These are phyloP conservation scores for Teleogryllus oceanicus DNA, from an alignment of 2,888 invertebrate species.

Conservation along the genomic window DNA sequence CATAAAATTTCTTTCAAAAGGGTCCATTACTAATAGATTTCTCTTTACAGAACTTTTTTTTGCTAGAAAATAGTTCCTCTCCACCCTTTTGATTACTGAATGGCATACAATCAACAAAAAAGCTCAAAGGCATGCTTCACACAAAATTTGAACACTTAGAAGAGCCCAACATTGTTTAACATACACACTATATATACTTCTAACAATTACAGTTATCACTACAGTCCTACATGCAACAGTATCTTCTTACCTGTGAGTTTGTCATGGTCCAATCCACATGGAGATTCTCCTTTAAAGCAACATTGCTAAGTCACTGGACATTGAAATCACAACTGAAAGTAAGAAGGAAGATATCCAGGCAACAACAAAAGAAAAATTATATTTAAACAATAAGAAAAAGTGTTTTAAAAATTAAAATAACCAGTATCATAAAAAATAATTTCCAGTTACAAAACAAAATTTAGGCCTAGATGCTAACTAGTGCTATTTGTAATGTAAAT, in stretches of 20 bases:
- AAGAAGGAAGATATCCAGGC: slow-evolving; percentile 20
- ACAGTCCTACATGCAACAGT: not conserved
- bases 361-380: slow-evolving; percentile 35
- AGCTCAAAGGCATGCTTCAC: too few relatives aligned
- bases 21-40: too few relatives aligned
- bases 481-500: not conserved
- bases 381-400: slow-evolving; percentile 38
- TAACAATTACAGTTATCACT: too few relatives aligned
- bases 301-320: slow-evolving; percentile 39
- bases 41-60: too few relatives aligned
- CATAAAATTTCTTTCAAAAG: too few relatives aligned
- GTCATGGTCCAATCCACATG: slow-evolving; percentile 48
- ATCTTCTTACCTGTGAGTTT: slow-evolving; percentile 57
- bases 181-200: too few relatives aligned
- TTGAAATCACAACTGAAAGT: slow-evolving; percentile 38
- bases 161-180: too few relatives aligned
- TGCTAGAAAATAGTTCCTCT: too few relatives aligned
- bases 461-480: not conserved
- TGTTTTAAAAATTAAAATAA: slow-evolving; percentile 29
- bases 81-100: too few relatives aligned
- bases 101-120: too few relatives aligned
- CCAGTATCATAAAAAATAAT: not conserved
- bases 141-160: too few relatives aligned
- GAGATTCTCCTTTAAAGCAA: slow-evolving; percentile 41
- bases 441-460: not conserved